Evolutionary conservation across 1,140 invertebrate species (phyloP).

Genomic region (Macrocentrus cingulum): DNA sequence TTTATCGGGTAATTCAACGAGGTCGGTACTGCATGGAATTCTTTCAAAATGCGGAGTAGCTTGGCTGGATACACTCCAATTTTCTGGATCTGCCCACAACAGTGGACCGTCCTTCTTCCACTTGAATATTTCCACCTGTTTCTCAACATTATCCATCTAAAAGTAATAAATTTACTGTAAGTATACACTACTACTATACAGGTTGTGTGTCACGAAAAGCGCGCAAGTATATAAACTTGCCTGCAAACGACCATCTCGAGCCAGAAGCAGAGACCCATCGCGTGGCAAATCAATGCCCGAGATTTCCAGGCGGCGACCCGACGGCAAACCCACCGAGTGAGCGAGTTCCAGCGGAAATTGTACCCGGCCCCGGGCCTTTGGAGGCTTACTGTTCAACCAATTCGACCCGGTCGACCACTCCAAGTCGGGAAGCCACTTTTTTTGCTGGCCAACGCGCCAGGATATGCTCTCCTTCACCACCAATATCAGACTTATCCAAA

Average conservation of each 20-base stretch:
- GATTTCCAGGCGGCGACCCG: conserved; percentile 28
- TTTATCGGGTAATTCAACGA: conserved; percentile 41
- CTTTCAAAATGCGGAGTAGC: conserved; percentile 49
- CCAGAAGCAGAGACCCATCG: conserved; percentile 42
- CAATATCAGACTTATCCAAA: conserved; percentile 2
- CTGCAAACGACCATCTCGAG: conserved; percentile 38
- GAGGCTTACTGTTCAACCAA: conserved; percentile 40
- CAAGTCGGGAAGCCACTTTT: conserved; percentile 47
- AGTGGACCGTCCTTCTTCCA: conserved; percentile 33
- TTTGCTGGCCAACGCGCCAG: conserved; percentile 30
- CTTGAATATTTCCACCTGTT: conserved; percentile 35
- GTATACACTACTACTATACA: too few relatives aligned
- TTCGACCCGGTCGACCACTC: conserved; percentile 47
- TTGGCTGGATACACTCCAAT: conserved; percentile 46
- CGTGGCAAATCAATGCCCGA: conserved; percentile 45
- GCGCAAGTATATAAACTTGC: conserved; percentile 35
- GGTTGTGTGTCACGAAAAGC: too few relatives aligned
- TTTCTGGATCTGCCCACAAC: conserved; percentile 50
- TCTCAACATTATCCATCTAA: conserved; percentile 17
- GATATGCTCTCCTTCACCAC: neutral
- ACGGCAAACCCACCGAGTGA: conserved; percentile 44
- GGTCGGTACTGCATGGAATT: conserved; percentile 47
- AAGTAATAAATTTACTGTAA: too few relatives aligned
- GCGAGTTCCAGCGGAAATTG: conserved; percentile 44
- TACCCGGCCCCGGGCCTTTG: conserved; percentile 38